phyloP scores from a whole-genome alignment of 2,888 invertebrate species.

The Caradrina clavipalpis region DNA sequence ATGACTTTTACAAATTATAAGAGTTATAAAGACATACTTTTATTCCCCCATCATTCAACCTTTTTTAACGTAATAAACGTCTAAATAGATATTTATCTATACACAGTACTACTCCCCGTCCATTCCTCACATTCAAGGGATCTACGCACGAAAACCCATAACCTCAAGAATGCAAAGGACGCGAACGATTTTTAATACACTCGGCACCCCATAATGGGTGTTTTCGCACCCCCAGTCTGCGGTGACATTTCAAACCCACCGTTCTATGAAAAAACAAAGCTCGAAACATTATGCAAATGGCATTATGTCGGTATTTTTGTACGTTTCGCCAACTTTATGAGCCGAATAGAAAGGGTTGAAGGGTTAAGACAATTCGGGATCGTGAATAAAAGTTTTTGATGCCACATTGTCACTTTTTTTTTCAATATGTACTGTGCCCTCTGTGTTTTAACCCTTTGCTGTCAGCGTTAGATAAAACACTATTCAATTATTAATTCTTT shows the following conservation, averaged over 20 bases:
- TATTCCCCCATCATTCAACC: slow-evolving; percentile 24
- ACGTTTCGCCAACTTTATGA: slow-evolving; percentile 89
- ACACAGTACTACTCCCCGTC: slow-evolving; percentile 46
- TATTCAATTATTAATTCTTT: slow-evolving; percentile 57
- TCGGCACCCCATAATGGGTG: slow-evolving; percentile 87
- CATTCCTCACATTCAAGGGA: slow-evolving; percentile 65
- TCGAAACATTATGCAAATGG: slow-evolving; percentile 90
- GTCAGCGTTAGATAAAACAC: slow-evolving; percentile 58
- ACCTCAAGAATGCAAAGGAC: slow-evolving; percentile 89
- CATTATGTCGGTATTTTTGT: slow-evolving; percentile 90
- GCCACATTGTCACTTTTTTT: slow-evolving; percentile 79
- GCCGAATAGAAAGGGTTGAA: slow-evolving; percentile 87
- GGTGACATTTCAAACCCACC: slow-evolving; percentile 90
- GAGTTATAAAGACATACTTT: slow-evolving; percentile 19
- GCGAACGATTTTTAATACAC: slow-evolving; percentile 89
- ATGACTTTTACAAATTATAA: slow-evolving; percentile 6
- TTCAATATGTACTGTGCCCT: slow-evolving; percentile 74
- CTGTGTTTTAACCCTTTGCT: slow-evolving; percentile 55
- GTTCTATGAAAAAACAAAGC: slow-evolving; percentile 90
- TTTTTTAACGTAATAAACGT: slow-evolving; percentile 50
- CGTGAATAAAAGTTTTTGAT: slow-evolving; percentile 83
- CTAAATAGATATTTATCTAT: slow-evolving; percentile 48
- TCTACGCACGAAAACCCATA: slow-evolving; percentile 79
- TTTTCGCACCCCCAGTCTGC: slow-evolving; percentile 87
- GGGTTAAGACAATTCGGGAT: slow-evolving; percentile 86